A percentile compares a stretch with the other conserved stretches of the same genome.
Evolutionary conservation across 2,113 vertebrate genomes (phyloP).

Genomic region (Tragulus kanchil): DNA sequence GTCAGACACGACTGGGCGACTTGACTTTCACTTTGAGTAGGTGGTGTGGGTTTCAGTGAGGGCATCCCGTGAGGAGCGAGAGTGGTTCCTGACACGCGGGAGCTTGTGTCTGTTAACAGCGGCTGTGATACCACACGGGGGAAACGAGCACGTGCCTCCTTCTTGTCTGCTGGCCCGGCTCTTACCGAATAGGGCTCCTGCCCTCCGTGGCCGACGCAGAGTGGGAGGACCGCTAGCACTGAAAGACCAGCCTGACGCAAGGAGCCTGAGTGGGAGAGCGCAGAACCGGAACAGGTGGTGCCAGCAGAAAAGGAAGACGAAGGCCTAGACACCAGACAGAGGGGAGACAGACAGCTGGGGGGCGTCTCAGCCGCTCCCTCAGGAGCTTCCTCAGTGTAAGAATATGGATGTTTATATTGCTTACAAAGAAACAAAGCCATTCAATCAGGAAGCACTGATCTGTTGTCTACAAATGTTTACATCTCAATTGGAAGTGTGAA

Average conservation of each 20-base stretch:
- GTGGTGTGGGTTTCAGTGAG: neutral
- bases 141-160: rapidly evolving
- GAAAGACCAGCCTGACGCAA: rapidly evolving
- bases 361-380: too few species aligned
- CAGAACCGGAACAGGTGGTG: neutral
- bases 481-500: neutral
- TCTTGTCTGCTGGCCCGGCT: rapidly evolving
- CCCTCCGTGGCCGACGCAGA: neutral
- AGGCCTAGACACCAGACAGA: rapidly evolving
- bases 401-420: rapidly evolving
- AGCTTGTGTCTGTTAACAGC: rapidly evolving
- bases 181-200: rapidly evolving
- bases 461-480: neutral
- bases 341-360: neutral
- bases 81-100: rapidly evolving
- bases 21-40: too few species aligned
- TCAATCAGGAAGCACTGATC: rapidly evolving
- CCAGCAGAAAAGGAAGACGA: rapidly evolving
- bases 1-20: too few species aligned
- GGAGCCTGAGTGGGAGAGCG: rapidly evolving
- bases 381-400: rapidly evolving
- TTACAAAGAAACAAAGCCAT: neutral
- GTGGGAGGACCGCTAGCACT: rapidly evolving
- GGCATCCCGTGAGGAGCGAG: rapidly evolving
- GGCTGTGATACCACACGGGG: rapidly evolving